Conservation (phyloP, 1,140 invertebrate genomes). For the Uloborus diversus region DNA sequence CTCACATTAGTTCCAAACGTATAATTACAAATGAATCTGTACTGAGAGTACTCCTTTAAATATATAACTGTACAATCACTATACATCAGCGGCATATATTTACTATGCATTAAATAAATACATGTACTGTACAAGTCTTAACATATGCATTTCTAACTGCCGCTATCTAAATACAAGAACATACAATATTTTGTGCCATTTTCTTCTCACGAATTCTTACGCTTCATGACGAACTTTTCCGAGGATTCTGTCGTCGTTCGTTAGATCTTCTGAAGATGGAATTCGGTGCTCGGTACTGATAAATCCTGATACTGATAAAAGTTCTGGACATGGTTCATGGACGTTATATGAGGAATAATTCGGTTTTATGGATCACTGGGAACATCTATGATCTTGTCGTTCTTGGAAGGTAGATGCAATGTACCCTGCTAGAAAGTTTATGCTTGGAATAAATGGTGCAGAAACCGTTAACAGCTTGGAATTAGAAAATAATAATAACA, state of each 20-base stretch:
- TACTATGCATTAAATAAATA: conserved; percentile 32
- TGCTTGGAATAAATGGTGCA: no score
- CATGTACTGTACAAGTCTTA: conserved; percentile 33
- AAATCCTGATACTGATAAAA: no score
- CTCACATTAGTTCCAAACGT: neutral
- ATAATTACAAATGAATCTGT: neutral
- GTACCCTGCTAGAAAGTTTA: neutral
- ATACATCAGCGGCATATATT: conserved; percentile 33
- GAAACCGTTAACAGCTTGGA: no score
- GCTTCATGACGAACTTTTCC: neutral
- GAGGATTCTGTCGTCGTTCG: neutral
- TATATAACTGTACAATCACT: conserved; percentile 50
- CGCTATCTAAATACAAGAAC: conserved; percentile 31
- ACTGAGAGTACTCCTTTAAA: conserved; percentile 14
- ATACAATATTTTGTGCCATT: neutral
- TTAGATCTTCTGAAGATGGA: neutral
- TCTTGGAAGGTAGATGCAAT: neutral
- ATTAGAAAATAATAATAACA: no score
- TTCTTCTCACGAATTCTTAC: neutral
- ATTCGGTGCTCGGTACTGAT: neutral
- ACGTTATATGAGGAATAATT: conserved; percentile 44
- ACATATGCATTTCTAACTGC: neutral
- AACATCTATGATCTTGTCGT: neutral
- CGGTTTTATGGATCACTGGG: conserved; percentile 35
- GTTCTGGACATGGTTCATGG: conserved; percentile 40